Conservation (phyloP, 2,113 vertebrate species). For the Thamnophis sirtalis region DNA sequence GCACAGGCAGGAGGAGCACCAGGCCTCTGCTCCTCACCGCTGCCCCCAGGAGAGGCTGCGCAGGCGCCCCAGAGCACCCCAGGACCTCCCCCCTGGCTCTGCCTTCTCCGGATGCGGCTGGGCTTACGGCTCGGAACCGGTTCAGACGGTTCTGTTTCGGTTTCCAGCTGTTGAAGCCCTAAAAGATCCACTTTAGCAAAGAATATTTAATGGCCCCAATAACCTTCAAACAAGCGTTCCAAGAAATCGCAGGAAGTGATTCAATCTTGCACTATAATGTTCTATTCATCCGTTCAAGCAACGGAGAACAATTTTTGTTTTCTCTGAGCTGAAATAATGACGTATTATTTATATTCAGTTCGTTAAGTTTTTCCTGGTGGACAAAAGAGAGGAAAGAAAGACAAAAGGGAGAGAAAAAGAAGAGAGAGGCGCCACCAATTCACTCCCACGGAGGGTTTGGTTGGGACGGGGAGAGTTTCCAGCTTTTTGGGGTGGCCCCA, state of each 20-base stretch:
- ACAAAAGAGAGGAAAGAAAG: background rate
- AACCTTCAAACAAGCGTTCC: too few species aligned
- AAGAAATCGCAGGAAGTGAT: background rate
- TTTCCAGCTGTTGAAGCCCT: too few species aligned
- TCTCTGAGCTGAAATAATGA: too few species aligned
- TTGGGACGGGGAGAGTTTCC: background rate
- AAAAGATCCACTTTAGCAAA: background rate
- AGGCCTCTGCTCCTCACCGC: background rate
- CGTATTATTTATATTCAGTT: background rate
- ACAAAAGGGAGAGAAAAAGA: background rate
- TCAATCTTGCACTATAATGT: background rate
- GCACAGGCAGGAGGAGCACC: background rate
- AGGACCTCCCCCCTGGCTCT: background rate
- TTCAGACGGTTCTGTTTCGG: too few species aligned
- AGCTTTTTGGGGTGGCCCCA: background rate
- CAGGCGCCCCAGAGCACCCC: background rate
- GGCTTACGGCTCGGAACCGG: background rate
- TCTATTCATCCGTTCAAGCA: background rate
- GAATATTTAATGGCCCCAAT: background rate
- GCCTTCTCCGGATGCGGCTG: background rate
- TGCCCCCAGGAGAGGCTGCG: background rate
- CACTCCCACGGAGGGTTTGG: background rate
- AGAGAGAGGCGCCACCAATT: accelerated
- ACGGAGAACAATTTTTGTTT: background rate
- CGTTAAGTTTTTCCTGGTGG: background rate